Percentiles rank a stretch among this genome's conserved stretches.
phyloP scores from a whole-genome alignment of 2,113 vertebrate genomes.

The Hirundichthys speculiger region DNA sequence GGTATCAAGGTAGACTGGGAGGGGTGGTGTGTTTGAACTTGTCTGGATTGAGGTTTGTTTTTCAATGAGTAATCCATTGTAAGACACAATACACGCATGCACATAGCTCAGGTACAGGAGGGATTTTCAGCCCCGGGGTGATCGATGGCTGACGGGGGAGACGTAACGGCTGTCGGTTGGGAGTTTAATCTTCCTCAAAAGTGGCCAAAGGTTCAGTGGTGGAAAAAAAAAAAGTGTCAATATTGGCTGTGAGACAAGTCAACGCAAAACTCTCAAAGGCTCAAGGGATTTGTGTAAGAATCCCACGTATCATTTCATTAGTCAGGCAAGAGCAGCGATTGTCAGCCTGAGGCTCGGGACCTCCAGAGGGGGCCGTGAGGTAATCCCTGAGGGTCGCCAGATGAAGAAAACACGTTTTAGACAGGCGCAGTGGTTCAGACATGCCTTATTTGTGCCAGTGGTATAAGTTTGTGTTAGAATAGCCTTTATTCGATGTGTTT shows the following conservation, averaged over 20 bases:
- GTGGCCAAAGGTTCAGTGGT: slow-evolving; percentile 3
- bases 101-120: slow-evolving; percentile 37
- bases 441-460: no score
- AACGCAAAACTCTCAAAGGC: no score
- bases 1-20: slow-evolving; percentile 8
- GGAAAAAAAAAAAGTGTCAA: slow-evolving; percentile 11
- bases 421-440: no score
- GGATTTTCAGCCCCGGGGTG: slow-evolving; percentile 40
- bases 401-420: no score
- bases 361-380: no score
- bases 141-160: slow-evolving; percentile 34
- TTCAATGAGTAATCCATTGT: slow-evolving; percentile 76
- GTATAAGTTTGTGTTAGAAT: no score
- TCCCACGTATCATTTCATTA: background rate
- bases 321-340: background rate
- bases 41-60: slow-evolving; percentile 63
- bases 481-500: no score
- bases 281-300: background rate
- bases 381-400: no score
- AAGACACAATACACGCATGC: slow-evolving; percentile 40
- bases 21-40: slow-evolving; percentile 70
- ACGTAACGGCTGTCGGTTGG: slow-evolving; percentile 20
- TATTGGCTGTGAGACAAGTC: background rate
- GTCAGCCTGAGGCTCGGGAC: no score
- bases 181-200: slow-evolving; percentile 31